Base-by-base conservation (phyloP, 2,797 vertebrate species). In the Yasuhikotakia modesta region DNA sequence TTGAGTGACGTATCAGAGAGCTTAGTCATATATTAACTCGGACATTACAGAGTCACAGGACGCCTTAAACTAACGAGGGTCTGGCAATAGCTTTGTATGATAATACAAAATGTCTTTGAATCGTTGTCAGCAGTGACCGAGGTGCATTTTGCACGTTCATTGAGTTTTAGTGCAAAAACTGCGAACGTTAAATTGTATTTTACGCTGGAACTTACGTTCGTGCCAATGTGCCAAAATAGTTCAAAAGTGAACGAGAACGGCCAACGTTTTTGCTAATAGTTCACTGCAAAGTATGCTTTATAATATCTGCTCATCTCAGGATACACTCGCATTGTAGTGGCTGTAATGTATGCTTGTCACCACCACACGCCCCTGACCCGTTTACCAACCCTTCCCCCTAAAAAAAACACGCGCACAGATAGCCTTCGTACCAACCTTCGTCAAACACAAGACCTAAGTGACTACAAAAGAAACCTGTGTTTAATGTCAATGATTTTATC, bases 31-130 rank as follows among this genome's bases (percentile, higher is more conserved):
- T 46, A 73, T 81, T 65, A 79, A 70, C 46, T 80, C 30, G 22
- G 24, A 82, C 61, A 11, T 32, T 50, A 50, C 39, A 7, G 64
- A 78, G 79, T 86, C 83, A 85, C 80, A 79, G 84, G 85, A 85
- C 71, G 58, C 32, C 24, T 86, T 35, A 35, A 35, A 5, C 35
- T 35, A 3, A 35, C 7, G 6, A 39, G 35, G 32, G 7, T 35
- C 81, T 83, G n/a, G n/a, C n/a, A n/a, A n/a, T n/a, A n/a, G 87
- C 45, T 65, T 69, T 83, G 73, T 87, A 85, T 86, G 83, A 64
- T 82, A 63, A 81, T 85, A 84, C 80, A 84, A 60, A 82, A 64
- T 81, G 79, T 85, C 66, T 83, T 35, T 35, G 5, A 35, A 35
- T 35, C 35, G n/a, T n/a, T 5, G 2, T 5, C 4, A 35, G 35